Evolutionary conservation across 2,888 invertebrate genomes (phyloP), one percentile per base, ranked within the genome.

Genomic region (Plemyria rubiginata): DNA sequence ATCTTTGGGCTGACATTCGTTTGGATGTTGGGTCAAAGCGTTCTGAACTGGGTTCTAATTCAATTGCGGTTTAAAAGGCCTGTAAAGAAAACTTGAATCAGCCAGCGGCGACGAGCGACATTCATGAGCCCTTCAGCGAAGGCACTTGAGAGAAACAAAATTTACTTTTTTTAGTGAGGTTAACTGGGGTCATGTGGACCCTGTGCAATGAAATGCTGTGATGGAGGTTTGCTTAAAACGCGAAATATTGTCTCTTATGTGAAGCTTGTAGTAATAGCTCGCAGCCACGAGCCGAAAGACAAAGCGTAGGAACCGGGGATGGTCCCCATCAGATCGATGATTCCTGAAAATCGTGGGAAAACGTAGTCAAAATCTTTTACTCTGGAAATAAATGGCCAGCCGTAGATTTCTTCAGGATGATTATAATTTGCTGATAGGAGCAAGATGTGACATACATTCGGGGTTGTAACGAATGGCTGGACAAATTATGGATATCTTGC

Each of bases 21-120:
- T 12, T 22, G 29, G 46, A 38, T 41, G 45, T 22, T 32, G 38
- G 65, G 65, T 60, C 65, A 60, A 49, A 49, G 60, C 40, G 36
- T 58, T 57, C 58, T 61, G 60, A 65, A 65, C 65, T 65, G 50
- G n/a, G 29, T 48, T 46, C 46, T 43, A 49, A 52, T 59, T 63
- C 51, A 63, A 63, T 59, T 63, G 59, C 52, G 52, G 32, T 54
- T 45, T 50, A 51, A 55, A 51, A 40, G 15, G 48, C 48, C 41
- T 45, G 46, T 43, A 53, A 53, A 62, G 57, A 55, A 54, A 48
- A 28, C 40, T 55, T 48, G 28, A 57, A 59, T 52, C 52, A 48
- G 9, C 29, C 53, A 46, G 48, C 40, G 54, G 38, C 45, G 49
- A 43, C 51, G 59, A 29, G 22, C 9, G 51, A 51, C 46, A 53